Conservation (phyloP, 2,113 vertebrate species). For the Microtus ochrogaster region DNA sequence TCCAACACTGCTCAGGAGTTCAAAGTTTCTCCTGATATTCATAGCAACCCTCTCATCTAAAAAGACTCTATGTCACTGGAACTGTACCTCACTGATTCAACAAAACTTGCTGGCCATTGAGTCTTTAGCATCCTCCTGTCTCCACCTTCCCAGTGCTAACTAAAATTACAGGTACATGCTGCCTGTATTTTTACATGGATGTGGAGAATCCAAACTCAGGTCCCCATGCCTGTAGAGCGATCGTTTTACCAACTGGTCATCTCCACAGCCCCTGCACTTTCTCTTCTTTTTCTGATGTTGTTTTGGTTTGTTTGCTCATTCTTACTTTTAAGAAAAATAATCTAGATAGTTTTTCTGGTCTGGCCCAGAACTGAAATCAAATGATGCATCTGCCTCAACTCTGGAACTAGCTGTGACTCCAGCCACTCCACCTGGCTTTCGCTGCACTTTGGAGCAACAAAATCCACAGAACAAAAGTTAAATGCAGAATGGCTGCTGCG, state of each 20-base stretch:
- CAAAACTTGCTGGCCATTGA: neutral
- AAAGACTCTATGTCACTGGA: neutral
- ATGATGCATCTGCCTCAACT: neutral
- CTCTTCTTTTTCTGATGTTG: neutral
- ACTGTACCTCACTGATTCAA: neutral
- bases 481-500: neutral
- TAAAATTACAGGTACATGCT: neutral
- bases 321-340: neutral
- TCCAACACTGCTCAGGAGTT: neutral
- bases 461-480: neutral
- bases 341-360: neutral
- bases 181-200: neutral
- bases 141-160: neutral
- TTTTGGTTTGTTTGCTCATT: neutral
- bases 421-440: neutral
- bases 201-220: neutral
- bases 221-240: too few relatives aligned
- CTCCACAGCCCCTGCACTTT: neutral
- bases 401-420: neutral
- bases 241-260: too few relatives aligned
- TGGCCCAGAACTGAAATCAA: neutral
- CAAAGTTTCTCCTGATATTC: neutral
- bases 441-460: conserved; percentile 12
- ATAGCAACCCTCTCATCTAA: neutral
- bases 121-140: neutral